Conservation (phyloP, 2,888 invertebrate species). For the Troides oblongomaculatus region DNA sequence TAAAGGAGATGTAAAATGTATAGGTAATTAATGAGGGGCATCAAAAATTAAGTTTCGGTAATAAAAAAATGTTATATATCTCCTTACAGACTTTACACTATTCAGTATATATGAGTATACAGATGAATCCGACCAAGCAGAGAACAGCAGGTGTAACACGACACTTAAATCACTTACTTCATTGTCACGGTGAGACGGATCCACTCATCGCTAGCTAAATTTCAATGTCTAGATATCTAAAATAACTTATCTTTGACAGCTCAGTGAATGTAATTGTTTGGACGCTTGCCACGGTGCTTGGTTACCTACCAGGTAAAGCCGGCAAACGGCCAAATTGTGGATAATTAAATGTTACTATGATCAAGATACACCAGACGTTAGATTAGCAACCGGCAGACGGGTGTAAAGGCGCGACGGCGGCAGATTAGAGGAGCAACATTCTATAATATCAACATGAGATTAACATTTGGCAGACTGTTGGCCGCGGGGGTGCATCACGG, state of each 20-base stretch:
- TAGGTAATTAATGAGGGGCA: too few relatives aligned
- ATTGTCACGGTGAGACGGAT: conserved; percentile 45
- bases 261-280: conserved; percentile 75
- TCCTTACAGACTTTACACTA: too few relatives aligned
- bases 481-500: too few relatives aligned
- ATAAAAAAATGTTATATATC: too few relatives aligned
- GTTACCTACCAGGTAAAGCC: conserved; percentile 74
- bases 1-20: too few relatives aligned
- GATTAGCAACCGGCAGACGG: conserved; percentile 46
- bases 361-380: conserved; percentile 61
- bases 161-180: conserved; percentile 44
- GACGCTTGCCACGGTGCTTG: conserved; percentile 59
- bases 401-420: conserved; percentile 38
- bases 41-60: too few relatives aligned
- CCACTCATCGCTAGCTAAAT: conserved; percentile 49
- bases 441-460: too few relatives aligned
- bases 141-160: conserved; percentile 11
- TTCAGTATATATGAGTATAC: too few relatives aligned
- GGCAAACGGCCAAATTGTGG: conserved; percentile 74
- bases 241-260: conserved; percentile 80
- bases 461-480: too few relatives aligned
- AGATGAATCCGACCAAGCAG: too few relatives aligned
- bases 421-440: too few relatives aligned
- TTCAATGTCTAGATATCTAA: conserved; percentile 75
- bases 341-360: conserved; percentile 77